Conservation (phyloP, 2,888 invertebrate species). For the Dasypolia templi region DNA sequence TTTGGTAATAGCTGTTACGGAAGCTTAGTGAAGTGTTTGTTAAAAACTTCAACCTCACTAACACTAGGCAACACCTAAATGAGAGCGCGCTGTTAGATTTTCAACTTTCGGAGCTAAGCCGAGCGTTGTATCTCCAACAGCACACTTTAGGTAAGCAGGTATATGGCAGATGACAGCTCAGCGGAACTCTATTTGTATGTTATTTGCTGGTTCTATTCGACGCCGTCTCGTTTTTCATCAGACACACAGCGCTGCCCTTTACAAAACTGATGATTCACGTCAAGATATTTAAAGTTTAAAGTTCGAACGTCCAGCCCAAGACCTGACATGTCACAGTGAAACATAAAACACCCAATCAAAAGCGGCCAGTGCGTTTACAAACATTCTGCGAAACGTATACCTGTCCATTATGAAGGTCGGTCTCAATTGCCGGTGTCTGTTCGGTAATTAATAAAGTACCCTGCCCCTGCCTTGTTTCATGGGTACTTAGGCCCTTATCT, state of each 20-base stretch:
- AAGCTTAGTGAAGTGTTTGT: background rate
- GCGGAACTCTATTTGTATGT: too few relatives aligned
- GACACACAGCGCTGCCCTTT: background rate
- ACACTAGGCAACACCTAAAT: too few relatives aligned
- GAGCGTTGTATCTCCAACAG: too few relatives aligned
- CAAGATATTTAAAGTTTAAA: constrained; percentile 30
- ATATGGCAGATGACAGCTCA: too few relatives aligned
- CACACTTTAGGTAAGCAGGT: too few relatives aligned
- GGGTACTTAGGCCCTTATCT: constrained; percentile 35
- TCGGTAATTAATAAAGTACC: constrained; percentile 81
- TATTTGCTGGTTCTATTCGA: constrained; percentile 7
- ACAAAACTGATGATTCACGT: constrained; percentile 14
- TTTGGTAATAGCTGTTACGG: background rate
- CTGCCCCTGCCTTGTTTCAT: constrained; percentile 60
- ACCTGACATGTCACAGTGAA: constrained; percentile 1
- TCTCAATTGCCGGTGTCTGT: constrained; percentile 80
- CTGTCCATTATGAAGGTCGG: constrained; percentile 71
- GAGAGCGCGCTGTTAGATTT: too few relatives aligned
- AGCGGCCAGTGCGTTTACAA: constrained; percentile 42
- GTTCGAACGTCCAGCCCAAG: constrained; percentile 23
- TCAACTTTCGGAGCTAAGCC: too few relatives aligned
- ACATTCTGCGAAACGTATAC: constrained; percentile 49
- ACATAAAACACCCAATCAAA: constrained; percentile 20
- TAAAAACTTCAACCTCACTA: too few relatives aligned
- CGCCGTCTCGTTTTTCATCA: constrained; percentile 12